A percentile compares a stretch with the other conserved stretches of the same genome.
Evolutionary conservation across 2,888 invertebrate genomes (phyloP).

Genomic region (Orthosia gothica): DNA sequence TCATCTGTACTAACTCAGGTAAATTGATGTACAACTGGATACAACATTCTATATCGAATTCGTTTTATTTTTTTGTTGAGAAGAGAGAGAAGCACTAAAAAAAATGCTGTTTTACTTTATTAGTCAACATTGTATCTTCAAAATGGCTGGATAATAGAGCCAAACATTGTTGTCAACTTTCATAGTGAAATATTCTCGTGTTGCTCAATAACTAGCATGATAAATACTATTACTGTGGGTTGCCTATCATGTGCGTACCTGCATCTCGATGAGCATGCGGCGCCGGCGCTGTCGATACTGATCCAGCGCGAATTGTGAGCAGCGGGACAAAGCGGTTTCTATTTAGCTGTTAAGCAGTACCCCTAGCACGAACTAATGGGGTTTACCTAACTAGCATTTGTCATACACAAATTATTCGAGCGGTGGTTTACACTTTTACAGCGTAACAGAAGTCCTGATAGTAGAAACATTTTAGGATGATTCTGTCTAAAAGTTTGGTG

Average conservation of each 20-base stretch:
- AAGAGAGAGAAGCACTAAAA: too few species aligned
- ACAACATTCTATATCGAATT: too few species aligned
- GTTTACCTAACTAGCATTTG: conserved; percentile 6
- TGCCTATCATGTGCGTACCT: conserved; percentile 46
- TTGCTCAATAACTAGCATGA: not conserved
- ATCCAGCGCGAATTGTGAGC: conserved; percentile 66
- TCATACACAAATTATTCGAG: not conserved
- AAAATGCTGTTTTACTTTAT: too few species aligned
- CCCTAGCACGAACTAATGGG: conserved; percentile 45
- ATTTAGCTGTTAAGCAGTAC: conserved; percentile 73
- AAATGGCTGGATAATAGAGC: too few species aligned
- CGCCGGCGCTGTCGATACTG: conserved; percentile 53
- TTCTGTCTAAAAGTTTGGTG: not conserved
- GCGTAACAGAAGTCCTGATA: not conserved
- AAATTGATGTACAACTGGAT: too few species aligned
- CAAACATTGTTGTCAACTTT: too few species aligned
- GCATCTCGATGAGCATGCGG: conserved; percentile 39
- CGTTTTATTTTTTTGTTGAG: too few species aligned
- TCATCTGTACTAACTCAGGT: too few species aligned
- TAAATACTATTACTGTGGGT: not conserved
- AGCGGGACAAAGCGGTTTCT: conserved; percentile 70
- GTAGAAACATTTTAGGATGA: not conserved
- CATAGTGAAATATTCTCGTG: too few species aligned
- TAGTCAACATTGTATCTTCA: too few species aligned
- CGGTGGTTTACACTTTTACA: not conserved